Evolutionary conservation across 2,797 vertebrate genomes (phyloP).

Genomic region (Spinus pinus): DNA sequence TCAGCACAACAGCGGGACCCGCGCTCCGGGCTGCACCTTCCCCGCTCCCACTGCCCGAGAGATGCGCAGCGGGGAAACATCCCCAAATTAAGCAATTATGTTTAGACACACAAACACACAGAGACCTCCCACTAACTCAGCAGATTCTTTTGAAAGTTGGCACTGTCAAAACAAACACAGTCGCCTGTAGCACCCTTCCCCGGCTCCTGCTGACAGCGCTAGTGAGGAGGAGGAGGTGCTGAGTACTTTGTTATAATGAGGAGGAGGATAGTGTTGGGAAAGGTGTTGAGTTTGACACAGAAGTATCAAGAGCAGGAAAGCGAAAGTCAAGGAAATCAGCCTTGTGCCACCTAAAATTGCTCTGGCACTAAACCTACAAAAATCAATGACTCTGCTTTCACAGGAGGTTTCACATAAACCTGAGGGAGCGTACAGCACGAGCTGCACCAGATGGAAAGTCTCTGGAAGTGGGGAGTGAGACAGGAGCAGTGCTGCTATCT

Average conservation of each 20-base stretch:
- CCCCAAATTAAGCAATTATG: constrained; percentile 16
- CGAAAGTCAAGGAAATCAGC: constrained; percentile 65
- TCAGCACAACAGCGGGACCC: not conserved
- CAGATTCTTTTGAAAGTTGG: constrained; percentile 60
- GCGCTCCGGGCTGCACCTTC: not conserved
- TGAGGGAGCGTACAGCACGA: constrained; percentile 18
- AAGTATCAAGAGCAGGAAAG: constrained; percentile 57
- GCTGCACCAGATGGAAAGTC: constrained; percentile 62
- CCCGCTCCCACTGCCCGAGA: not conserved
- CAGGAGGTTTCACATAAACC: constrained; percentile 52
- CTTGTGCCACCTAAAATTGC: constrained; percentile 50
- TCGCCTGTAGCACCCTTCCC: constrained; percentile 54
- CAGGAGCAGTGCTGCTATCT: not conserved
- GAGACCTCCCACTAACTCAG: constrained; percentile 47
- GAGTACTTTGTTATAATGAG: constrained; percentile 69
- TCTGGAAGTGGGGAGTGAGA: constrained; percentile 14
- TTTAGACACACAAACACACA: constrained; percentile 28
- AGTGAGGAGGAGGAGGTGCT: constrained; percentile 68
- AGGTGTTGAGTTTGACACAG: constrained; percentile 70
- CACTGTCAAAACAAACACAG: constrained; percentile 67
- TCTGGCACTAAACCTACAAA: constrained; percentile 57
- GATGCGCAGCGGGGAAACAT: not conserved
- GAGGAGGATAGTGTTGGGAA: constrained; percentile 62
- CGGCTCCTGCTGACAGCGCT: constrained; percentile 60
- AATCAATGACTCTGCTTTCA: constrained; percentile 59